phyloP scores from a whole-genome alignment of 2,888 invertebrate genomes.

The Athalia circularis region DNA sequence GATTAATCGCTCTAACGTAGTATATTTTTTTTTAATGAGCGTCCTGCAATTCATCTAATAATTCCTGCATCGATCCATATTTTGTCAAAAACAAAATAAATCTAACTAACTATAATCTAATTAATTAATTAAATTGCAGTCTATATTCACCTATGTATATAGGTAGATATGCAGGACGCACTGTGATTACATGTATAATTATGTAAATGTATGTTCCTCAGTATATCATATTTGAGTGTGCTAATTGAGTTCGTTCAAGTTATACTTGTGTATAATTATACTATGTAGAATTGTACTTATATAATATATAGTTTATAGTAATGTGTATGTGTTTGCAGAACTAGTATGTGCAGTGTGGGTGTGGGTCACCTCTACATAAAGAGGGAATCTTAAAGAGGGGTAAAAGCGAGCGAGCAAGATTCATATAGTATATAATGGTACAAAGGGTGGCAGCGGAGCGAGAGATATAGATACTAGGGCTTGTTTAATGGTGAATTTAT shows the following conservation, averaged over 20 bases:
- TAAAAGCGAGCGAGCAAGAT: neutral
- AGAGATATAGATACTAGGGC: too few relatives aligned
- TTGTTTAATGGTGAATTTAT: too few relatives aligned
- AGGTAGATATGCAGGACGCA: too few relatives aligned
- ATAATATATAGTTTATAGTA: conserved; percentile 3
- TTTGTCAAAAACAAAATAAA: too few relatives aligned
- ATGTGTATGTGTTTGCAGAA: conserved; percentile 6
- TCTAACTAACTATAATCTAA: neutral
- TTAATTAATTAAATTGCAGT: neutral
- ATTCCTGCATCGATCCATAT: too few relatives aligned
- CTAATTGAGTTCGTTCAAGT: conserved; percentile 23
- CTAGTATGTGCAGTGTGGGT: neutral
- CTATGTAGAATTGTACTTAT: neutral
- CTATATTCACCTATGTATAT: neutral
- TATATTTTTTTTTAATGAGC: too few relatives aligned
- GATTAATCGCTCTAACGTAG: too few relatives aligned
- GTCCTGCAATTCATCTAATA: too few relatives aligned
- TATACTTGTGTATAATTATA: neutral
- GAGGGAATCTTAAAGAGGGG: conserved; percentile 25
- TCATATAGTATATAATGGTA: neutral
- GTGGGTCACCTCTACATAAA: conserved; percentile 24
- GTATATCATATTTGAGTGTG: conserved; percentile 12
- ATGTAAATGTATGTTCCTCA: neutral
- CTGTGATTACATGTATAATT: neutral
- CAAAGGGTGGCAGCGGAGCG: too few relatives aligned